A percentile compares a stretch with the other conserved stretches of the same genome.
Conservation (phyloP, 2,113 vertebrate species). For the Euleptes europaea region DNA sequence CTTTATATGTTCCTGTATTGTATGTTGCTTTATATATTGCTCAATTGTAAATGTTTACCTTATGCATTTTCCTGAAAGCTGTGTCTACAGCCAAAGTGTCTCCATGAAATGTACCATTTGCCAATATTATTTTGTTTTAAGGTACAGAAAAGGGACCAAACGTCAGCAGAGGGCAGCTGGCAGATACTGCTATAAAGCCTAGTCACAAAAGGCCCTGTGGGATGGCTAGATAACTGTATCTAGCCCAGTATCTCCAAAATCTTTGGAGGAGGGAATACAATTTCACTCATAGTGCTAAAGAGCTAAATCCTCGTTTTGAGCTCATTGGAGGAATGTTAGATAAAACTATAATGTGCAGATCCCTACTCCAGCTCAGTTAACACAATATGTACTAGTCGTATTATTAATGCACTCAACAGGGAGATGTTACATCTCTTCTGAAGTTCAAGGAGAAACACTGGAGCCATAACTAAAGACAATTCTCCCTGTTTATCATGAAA, state of each 20-base stretch:
- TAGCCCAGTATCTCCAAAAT: background rate
- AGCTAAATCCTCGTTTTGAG: background rate
- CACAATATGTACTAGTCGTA: background rate
- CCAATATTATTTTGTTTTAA: background rate
- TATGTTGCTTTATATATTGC: too few relatives aligned
- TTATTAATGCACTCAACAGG: background rate
- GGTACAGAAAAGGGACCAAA: background rate
- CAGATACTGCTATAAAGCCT: background rate
- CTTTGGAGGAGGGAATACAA: background rate
- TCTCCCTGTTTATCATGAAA: constrained; percentile 24
- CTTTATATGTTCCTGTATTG: too few relatives aligned
- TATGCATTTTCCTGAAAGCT: background rate
- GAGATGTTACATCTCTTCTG: background rate
- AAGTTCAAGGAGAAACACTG: background rate
- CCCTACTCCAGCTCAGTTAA: background rate
- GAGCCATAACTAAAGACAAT: constrained; percentile 6
- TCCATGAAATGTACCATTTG: too few relatives aligned
- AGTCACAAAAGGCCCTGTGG: background rate
- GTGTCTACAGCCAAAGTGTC: background rate
- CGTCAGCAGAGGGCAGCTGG: background rate
- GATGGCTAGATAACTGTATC: background rate
- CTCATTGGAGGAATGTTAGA: too few relatives aligned
- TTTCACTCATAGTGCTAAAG: background rate
- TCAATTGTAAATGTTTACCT: too few relatives aligned
- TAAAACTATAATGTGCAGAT: too few relatives aligned